A percentile compares a stretch with the other conserved stretches of the same genome.
These are phyloP conservation scores for Ctenicera cuprea DNA, from an alignment of 2,888 invertebrate species.

Conservation along the genomic window DNA sequence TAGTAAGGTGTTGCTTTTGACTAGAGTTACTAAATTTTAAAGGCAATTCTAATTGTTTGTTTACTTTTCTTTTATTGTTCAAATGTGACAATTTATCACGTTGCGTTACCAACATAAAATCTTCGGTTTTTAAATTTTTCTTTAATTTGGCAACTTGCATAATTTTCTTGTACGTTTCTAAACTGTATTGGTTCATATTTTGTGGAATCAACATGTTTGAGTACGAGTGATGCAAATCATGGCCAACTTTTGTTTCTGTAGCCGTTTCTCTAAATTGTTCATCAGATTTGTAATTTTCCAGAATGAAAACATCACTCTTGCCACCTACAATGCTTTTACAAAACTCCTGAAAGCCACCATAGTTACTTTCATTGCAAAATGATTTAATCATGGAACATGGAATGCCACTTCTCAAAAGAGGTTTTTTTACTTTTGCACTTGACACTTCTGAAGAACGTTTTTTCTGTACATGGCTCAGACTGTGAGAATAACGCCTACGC, in stretches of 20 bases:
- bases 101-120: not conserved
- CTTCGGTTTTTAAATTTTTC: not conserved
- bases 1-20: too few species aligned
- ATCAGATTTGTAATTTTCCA: constrained; percentile 19
- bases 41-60: not conserved
- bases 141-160: not conserved
- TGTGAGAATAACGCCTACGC: not conserved
- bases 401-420: not conserved
- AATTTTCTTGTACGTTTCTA: not conserved
- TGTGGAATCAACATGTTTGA: constrained; percentile 62
- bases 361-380: not conserved
- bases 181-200: constrained; percentile 12
- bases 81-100: not conserved
- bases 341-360: not conserved
- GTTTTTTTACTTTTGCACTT: not conserved
- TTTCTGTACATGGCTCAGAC: not conserved
- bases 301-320: not conserved
- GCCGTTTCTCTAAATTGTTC: not conserved
- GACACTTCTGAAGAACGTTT: not conserved
- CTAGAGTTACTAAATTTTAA: not conserved
- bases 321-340: too few species aligned
- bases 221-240: constrained; percentile 62
- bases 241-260: constrained; percentile 45
- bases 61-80: not conserved
- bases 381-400: not conserved